Conservation (phyloP, 1,140 invertebrate genomes). For the Heliconius hermathena region DNA sequence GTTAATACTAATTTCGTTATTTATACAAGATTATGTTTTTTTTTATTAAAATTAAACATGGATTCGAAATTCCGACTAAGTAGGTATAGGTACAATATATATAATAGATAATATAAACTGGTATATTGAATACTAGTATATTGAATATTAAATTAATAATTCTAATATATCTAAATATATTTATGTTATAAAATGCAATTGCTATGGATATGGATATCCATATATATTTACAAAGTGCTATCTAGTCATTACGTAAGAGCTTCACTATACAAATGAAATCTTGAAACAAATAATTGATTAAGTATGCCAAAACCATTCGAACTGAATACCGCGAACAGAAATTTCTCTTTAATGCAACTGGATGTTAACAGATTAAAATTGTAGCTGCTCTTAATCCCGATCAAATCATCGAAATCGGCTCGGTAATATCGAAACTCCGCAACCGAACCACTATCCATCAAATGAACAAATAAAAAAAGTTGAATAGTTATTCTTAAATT, state of each 20-base stretch:
- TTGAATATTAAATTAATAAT: no score
- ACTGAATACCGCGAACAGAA: conserved; percentile 18
- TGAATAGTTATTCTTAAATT: not conserved
- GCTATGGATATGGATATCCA: not conserved
- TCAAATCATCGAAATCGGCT: conserved; percentile 39
- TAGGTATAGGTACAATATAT: not conserved
- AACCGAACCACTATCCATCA: conserved; percentile 11
- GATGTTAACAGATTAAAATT: conserved; percentile 37
- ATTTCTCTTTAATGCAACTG: conserved; percentile 28
- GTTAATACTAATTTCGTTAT: not conserved
- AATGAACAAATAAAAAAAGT: conserved; percentile 15
- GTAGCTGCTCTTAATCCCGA: conserved; percentile 33
- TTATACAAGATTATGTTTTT: not conserved
- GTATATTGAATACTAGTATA: not conserved
- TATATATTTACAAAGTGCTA: not conserved
- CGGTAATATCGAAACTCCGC: conserved; percentile 32
- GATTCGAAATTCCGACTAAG: not conserved
- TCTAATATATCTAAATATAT: not conserved
- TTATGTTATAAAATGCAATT: not conserved
- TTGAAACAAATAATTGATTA: conserved; percentile 15
- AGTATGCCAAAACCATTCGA: conserved; percentile 10
- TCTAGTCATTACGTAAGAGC: not conserved
- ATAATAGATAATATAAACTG: not conserved
- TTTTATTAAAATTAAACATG: not conserved
- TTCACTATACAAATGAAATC: not conserved